Evolutionary conservation across 1,140 invertebrate species (phyloP), one percentile per base, ranked within the genome.

Genomic region (Holotrichia oblita): DNA sequence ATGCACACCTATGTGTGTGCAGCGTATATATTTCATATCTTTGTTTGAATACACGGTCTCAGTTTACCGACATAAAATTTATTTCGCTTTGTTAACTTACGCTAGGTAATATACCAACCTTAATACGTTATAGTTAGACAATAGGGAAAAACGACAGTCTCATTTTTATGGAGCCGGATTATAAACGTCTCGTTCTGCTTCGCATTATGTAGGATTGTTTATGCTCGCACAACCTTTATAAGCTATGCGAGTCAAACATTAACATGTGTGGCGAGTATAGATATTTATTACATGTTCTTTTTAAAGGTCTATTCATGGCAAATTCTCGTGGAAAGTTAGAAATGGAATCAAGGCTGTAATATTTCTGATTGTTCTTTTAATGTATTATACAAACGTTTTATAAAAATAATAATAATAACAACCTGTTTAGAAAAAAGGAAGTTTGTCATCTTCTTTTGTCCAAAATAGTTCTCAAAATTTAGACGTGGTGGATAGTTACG

Each of bases 41-140:
- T 55, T 55, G 48, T 55, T 55, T 55, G 48, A n/a, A 55, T 55
- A 55, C 48, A n/a, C 48, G 48, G 48, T 55, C 48, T 14, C 48
- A 55, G 48, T 55, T 55, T 55, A 55, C 48, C 9, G 48, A 55
- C 48, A 55, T 17, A 17, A 55, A 55, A 55, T 55, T 55, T 55
- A 55, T 55, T 55, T n/a, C 48, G 48, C 48, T 55, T 55, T 55
- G 48, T 55, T 55, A 55, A 55, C 48, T 17, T 55, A 34, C 48
- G 48, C 48, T n/a, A n/a, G 48, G 48, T 55, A 55, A 55, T 55
- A 55, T 55, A 55, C 48, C 48, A n/a, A 55, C 2, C 48, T 55
- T 55, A 17, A 55, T 55, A 55, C 48, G 48, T 55, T 55, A 55
- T 55, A 55, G 48, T 55, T 55, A 55, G 48, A 55, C 48, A 55